phyloP scores from a whole-genome alignment of 2,797 vertebrate genomes.

The Anguilla pacifica region DNA sequence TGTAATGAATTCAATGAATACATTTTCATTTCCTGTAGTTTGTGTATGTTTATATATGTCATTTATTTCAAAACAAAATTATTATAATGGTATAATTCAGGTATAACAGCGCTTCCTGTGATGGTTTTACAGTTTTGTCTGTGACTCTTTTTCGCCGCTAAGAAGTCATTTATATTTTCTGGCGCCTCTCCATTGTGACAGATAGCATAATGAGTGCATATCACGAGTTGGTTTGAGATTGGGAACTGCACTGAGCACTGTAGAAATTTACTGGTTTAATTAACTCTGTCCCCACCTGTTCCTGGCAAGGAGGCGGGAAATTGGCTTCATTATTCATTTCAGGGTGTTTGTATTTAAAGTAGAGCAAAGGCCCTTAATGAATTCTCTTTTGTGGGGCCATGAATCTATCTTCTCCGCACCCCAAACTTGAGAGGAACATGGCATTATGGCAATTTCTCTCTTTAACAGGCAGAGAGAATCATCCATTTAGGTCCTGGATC shows the following conservation, averaged over 20 bases:
- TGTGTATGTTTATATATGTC: background rate
- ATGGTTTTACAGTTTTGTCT: background rate
- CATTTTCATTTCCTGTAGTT: background rate
- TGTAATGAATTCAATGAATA: background rate
- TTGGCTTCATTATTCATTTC: constrained; percentile 66
- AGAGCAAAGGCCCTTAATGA: constrained; percentile 38
- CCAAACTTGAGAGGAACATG: constrained; percentile 44
- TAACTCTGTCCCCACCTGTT: constrained; percentile 56
- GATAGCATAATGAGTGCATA: constrained; percentile 17
- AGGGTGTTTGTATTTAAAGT: constrained; percentile 63
- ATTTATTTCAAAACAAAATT: background rate
- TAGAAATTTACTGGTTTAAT: constrained; percentile 72
- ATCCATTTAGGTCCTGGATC: background rate
- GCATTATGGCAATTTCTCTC: background rate
- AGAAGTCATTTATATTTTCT: background rate
- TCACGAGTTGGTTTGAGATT: constrained; percentile 20
- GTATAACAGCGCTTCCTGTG: background rate
- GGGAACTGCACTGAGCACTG: constrained; percentile 41
- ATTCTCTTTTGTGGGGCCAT: constrained; percentile 53
- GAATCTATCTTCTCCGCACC: constrained; percentile 56
- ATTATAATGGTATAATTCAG: background rate
- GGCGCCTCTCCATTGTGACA: background rate
- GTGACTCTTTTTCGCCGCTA: background rate
- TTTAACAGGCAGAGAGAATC: background rate
- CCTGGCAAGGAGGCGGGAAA: constrained; percentile 64